Evolutionary conservation across 2,797 vertebrate species (phyloP), one percentile per base, ranked within the genome.

Genomic region (Varecia variegata): DNA sequence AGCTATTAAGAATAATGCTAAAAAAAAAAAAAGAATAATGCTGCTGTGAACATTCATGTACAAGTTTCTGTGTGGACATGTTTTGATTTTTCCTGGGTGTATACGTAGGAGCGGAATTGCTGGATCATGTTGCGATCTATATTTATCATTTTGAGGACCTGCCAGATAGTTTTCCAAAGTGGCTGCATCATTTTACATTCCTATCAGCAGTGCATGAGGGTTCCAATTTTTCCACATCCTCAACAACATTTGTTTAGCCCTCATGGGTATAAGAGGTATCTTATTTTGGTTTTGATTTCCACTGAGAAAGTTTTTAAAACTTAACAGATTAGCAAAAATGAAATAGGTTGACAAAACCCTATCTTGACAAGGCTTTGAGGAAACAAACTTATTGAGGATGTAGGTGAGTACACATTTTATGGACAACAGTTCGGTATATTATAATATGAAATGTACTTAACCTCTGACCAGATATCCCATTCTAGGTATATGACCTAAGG

Each of bases 71-170:
- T 70, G 17, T 74, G 32, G 32, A 85, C 3, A 14, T 67, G 4
- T 67, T 90, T 88, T 89, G n/a, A 56, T 50, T 65, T 68, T n/a
- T 74, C 45, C 65, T 88, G 60, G 2, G 13, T 84, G 7, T 68
- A 9, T 35, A 32, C 15, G 40, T 77, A 60, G 35, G 52, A 65
- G 7, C 77, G 4, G 27, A 88, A 73, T 65, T 93, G 43, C 43
- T 79, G 30, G 20, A 12, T 77, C 43, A 38, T 15, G 7, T 27
- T 6, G 14, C 62, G 60, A 77, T 71, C 73, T 82, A 38, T 67
- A 67, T 77, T 88, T 73, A 84, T 85, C 14, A 58, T 92, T 95
- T 89, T 27, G 83, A 45, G 18, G 70, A 94, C 45, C 50, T 71
- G 12, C n/a, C 40, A 50, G 25, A 79, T 20, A n/a, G 30, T 86